Percentiles rank a stretch among this genome's conserved stretches.
Evolutionary conservation across 2,888 invertebrate genomes (phyloP).

Genomic region (Xestia xanthographa): DNA sequence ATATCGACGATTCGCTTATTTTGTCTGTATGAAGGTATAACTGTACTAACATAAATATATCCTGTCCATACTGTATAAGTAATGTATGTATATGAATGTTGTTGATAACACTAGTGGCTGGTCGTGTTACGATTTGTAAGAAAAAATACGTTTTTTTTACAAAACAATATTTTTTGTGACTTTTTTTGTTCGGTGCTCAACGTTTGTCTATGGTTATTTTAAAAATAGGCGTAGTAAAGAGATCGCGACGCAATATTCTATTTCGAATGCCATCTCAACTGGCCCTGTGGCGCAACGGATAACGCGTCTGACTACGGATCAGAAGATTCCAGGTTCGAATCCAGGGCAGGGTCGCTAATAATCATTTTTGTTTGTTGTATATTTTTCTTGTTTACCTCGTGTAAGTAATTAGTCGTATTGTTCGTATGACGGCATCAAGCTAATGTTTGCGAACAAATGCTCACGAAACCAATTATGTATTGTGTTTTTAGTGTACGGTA

Average conservation of each 20-base stretch:
- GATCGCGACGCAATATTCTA: slow-evolving; percentile 40
- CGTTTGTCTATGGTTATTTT: background rate
- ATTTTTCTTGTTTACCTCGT: slow-evolving; percentile 70
- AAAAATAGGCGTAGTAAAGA: slow-evolving; percentile 15
- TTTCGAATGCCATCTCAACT: slow-evolving; percentile 41
- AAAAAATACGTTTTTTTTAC: background rate
- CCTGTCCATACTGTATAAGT: background rate
- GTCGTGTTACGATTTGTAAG: background rate
- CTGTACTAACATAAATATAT: background rate
- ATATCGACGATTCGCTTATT: slow-evolving; percentile 12
- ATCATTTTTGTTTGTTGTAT: slow-evolving; percentile 84
- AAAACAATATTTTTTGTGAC: background rate
- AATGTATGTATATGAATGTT: background rate
- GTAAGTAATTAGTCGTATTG: slow-evolving; percentile 80
- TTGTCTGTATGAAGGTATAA: background rate
- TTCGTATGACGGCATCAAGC: slow-evolving; percentile 80
- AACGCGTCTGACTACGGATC: slow-evolving; percentile 94
- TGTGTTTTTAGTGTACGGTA: slow-evolving; percentile 58
- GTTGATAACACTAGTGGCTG: background rate
- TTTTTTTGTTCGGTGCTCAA: background rate
- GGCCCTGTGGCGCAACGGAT: slow-evolving; percentile 93
- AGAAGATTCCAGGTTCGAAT: slow-evolving; percentile 93
- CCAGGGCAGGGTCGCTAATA: slow-evolving; percentile 92
- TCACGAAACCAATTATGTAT: slow-evolving; percentile 72
- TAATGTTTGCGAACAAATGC: slow-evolving; percentile 83